These are phyloP conservation scores for Drosophila basisetae DNA, from an alignment of 2,888 invertebrate species.

Conservation along the genomic window DNA sequence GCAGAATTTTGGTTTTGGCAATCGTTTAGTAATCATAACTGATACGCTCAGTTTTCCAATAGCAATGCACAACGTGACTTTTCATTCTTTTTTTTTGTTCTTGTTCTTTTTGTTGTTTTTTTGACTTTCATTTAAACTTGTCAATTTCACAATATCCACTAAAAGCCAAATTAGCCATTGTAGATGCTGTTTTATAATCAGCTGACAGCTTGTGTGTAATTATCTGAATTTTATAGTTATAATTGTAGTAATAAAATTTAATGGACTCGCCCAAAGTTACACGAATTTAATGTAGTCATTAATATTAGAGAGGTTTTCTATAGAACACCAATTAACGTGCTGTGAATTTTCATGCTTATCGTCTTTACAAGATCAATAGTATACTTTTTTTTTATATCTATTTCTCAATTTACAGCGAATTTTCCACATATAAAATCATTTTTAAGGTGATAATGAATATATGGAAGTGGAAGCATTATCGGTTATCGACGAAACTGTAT, in stretches of 20 bases:
- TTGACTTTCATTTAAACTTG: constrained; percentile 18
- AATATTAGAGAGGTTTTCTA: neutral
- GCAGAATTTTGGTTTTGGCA: neutral
- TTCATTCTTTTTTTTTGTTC: neutral
- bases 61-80: constrained; percentile 4
- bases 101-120: neutral
- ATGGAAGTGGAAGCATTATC: neutral
- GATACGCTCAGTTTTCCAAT: constrained; percentile 1
- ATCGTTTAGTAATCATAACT: neutral
- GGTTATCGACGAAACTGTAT: constrained; percentile 1
- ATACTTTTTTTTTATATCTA: no score
- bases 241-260: neutral
- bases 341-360: neutral
- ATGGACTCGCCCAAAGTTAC: neutral
- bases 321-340: neutral
- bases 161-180: neutral
- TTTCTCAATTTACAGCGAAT: neutral
- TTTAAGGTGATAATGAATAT: neutral
- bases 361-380: neutral
- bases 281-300: constrained; percentile 5
- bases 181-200: constrained; percentile 13
- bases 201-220: constrained; percentile 3
- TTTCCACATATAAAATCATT: neutral
- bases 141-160: constrained; percentile 19
- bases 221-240: constrained; percentile 4